Base-by-base conservation (phyloP, 2,888 invertebrate genomes). In the Cremastinae sp. region DNA sequence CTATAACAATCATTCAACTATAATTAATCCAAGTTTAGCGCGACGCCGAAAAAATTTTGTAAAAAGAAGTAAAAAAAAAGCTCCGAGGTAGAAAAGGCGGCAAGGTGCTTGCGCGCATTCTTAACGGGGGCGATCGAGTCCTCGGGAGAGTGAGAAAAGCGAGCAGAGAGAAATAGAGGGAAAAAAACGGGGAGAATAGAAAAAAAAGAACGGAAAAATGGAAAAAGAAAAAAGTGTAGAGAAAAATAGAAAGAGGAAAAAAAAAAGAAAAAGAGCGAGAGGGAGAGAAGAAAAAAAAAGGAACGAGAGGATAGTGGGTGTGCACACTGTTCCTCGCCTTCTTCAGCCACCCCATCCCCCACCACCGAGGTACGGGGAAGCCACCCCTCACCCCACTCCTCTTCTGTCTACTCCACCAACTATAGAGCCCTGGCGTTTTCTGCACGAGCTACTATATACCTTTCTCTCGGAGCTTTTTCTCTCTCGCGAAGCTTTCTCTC, bases 271-370 rank as follows among this genome's bases (percentile, higher is more conserved):
- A 59, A 59, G 64, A 70, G 35, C 7, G 39, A 51, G 35, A 47
- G 16, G 20, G 39, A 56, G 51, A 45, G 45, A 71, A 49, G 0
- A 45, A 69, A 62, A 3, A 51, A 43, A 18, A 20, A 22, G 43
- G 43, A 58, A 22, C 45, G 20, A 47, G 66, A 37, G 22, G n/a
- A 69, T 41, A 78, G 74, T 77, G 78, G 75, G 78, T 78, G 78
- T 71, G 79, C 79, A 66, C 77, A 75, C 71, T 55, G 73, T 69
- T 80, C 75, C 69, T 74, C 73, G 56, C 58, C 62, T 69, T 77
- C 68, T 74, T 74, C 78, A 55, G 74, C 47, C 56, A 45, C 68
- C 68, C 68, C 61, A 61, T 71, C 72, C 68, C 70, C 78, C 71
- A 47, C 79, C 68, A 53, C 77, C 70, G 64, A 5, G 28, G 28